Percentiles rank a stretch among this genome's conserved stretches.
These are phyloP conservation scores for Actinernus sp. DNA, from an alignment of 92 coral and sea anemone species.

Conservation along the genomic window DNA sequence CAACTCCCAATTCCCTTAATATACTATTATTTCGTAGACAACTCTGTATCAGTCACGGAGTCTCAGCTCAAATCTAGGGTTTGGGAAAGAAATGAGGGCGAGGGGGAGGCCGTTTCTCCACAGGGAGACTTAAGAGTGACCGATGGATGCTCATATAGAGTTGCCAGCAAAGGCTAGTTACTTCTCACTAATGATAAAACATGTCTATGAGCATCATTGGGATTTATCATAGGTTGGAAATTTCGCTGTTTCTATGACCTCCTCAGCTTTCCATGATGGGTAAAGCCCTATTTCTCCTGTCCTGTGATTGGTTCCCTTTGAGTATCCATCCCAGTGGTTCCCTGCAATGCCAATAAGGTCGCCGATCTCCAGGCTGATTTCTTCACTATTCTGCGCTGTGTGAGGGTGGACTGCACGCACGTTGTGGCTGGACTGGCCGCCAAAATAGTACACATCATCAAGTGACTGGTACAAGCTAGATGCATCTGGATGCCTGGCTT, in stretches of 20 bases:
- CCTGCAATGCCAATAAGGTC: conserved; percentile 92
- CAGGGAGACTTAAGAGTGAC: too few species aligned
- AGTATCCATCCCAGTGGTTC: conserved; percentile 98
- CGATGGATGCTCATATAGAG: too few species aligned
- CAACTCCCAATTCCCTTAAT: too few species aligned
- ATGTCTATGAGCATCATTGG: too few species aligned
- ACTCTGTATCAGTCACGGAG: too few species aligned
- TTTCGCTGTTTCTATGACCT: conserved; percentile 79
- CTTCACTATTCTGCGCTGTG: conserved; percentile 57
- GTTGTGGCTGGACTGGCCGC: conserved; percentile 92
- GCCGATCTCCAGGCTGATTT: conserved; percentile 75
- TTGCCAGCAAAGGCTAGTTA: too few species aligned
- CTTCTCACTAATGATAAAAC: too few species aligned
- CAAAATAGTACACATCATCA: conserved; percentile 96
- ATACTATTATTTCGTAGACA: too few species aligned
- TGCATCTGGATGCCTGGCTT: conserved; percentile 87
- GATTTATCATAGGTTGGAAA: conserved; percentile 89
- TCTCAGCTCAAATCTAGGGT: too few species aligned
- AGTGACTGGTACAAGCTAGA: conserved; percentile 90
- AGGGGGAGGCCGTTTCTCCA: too few species aligned
- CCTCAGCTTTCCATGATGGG: conserved; percentile 96
- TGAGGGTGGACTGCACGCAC: conserved; percentile 85
- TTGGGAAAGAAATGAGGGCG: too few species aligned
- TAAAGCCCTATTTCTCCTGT: conserved; percentile 72
- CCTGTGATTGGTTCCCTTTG: conserved; percentile 81